A percentile compares a stretch with the other conserved stretches of the same genome.
phyloP scores from a whole-genome alignment of 2,113 vertebrate species.

The Puffinus mauretanicus region DNA sequence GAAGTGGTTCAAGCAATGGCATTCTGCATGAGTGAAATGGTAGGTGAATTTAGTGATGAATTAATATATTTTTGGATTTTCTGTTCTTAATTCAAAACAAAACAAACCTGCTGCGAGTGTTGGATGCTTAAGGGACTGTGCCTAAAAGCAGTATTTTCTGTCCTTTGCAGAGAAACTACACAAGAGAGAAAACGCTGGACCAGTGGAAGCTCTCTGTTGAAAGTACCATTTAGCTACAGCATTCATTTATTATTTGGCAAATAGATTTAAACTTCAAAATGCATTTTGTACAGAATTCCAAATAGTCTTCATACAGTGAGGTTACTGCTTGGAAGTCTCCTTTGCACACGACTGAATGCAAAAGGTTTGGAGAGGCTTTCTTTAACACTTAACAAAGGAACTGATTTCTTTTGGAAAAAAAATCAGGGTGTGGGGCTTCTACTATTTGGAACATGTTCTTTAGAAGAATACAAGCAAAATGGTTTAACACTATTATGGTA shows the following conservation, averaged over 20 bases:
- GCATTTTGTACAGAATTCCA: not conserved
- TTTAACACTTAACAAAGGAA: not conserved
- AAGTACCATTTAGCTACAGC: not conserved
- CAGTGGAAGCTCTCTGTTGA: not conserved
- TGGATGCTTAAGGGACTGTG: not conserved
- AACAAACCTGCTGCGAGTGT: not conserved
- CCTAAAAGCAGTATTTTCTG: not conserved
- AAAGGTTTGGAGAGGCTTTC: not conserved
- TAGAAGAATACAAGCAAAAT: not conserved
- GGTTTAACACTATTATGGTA: not conserved
- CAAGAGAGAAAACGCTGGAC: not conserved
- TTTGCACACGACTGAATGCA: not conserved
- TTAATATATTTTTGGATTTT: not conserved
- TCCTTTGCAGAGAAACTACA: not conserved
- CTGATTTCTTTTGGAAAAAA: not conserved
- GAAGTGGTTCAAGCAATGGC: not conserved
- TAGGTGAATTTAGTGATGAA: not conserved
- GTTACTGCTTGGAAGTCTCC: not conserved
- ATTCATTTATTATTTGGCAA: not conserved
- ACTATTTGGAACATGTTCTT: not conserved
- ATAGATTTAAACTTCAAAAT: not conserved
- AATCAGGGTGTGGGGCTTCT: not conserved
- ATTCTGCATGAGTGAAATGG: not conserved
- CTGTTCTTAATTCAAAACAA: not conserved
- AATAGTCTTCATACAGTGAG: not conserved